These are phyloP conservation scores for Brachyrhaphis roseni DNA, from an alignment of 2,797 vertebrate genomes.

Conservation along the genomic window DNA sequence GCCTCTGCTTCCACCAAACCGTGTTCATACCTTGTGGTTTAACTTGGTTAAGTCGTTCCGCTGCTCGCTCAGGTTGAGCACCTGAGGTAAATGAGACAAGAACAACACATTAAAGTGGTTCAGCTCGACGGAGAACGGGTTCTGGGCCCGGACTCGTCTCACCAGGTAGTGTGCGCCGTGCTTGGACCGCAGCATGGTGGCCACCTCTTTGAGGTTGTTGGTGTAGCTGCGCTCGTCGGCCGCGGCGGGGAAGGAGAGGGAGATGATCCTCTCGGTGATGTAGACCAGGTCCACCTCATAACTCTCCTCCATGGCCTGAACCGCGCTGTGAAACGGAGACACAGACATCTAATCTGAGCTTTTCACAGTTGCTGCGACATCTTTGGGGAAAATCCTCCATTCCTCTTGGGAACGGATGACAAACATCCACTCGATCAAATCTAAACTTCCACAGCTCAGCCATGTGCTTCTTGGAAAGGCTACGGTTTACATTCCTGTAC, in stretches of 20 bases:
- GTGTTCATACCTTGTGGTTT: slow-evolving; percentile 86
- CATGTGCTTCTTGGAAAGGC: slow-evolving; percentile 55
- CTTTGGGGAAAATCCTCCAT: slow-evolving; percentile 16
- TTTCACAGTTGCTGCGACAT: slow-evolving; percentile 31
- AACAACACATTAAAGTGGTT: neutral
- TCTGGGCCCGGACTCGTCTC: slow-evolving; percentile 50
- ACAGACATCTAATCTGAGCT: too few species aligned
- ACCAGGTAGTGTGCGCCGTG: slow-evolving; percentile 94
- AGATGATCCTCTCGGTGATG: slow-evolving; percentile 96
- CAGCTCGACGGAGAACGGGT: too few species aligned
- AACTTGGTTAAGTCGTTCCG: slow-evolving; percentile 88
- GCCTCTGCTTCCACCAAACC: neutral
- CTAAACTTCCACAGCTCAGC: slow-evolving; percentile 52
- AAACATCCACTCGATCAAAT: slow-evolving; percentile 52
- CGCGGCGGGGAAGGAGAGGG: slow-evolving; percentile 86
- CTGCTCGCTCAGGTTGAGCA: slow-evolving; percentile 93
- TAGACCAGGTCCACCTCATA: slow-evolving; percentile 96
- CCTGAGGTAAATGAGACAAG: slow-evolving; percentile 74
- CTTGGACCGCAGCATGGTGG: slow-evolving; percentile 95
- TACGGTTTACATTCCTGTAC: slow-evolving; percentile 46
- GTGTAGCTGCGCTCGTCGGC: slow-evolving; percentile 89
- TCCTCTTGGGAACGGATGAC: slow-evolving; percentile 32
- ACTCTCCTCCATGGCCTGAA: slow-evolving; percentile 88
- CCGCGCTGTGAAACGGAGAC: slow-evolving; percentile 64
- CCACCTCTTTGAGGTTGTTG: slow-evolving; percentile 91